Percentiles rank a stretch among this genome's conserved stretches.
These are phyloP conservation scores for Dicyrtomina minuta DNA, from an alignment of 2,888 invertebrate species.

Conservation along the genomic window DNA sequence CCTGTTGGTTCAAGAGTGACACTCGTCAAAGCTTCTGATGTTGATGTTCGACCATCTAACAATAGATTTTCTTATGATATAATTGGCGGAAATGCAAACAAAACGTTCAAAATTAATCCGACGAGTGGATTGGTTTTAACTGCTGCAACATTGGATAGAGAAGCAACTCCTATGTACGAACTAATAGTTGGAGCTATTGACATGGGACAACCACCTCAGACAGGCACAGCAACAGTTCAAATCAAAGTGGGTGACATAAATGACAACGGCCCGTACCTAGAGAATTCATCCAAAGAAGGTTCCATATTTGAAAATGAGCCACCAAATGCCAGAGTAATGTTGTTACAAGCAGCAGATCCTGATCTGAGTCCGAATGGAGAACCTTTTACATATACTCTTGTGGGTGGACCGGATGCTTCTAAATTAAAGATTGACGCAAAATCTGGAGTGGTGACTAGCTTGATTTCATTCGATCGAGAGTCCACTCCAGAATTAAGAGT, in stretches of 20 bases:
- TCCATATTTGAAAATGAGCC: constrained; percentile 89
- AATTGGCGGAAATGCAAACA: constrained; percentile 77
- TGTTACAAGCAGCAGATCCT: constrained; percentile 87
- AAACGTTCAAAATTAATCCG: constrained; percentile 84
- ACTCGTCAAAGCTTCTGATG: constrained; percentile 82
- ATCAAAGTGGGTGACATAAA: constrained; percentile 83
- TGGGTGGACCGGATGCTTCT: constrained; percentile 83
- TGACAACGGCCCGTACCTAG: constrained; percentile 91
- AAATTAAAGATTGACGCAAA: constrained; percentile 86
- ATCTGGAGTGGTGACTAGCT: constrained; percentile 87
- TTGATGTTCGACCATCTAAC: constrained; percentile 85
- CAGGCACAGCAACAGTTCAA: constrained; percentile 77
- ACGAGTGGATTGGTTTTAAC: constrained; percentile 77
- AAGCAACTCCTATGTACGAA: constrained; percentile 72
- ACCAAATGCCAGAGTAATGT: constrained; percentile 79
- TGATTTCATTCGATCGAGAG: constrained; percentile 87
- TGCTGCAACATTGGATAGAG: constrained; percentile 74
- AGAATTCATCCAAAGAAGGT: constrained; percentile 80
- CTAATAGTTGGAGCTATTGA: constrained; percentile 84
- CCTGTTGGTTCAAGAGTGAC: constrained; percentile 71
- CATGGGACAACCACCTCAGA: constrained; percentile 84
- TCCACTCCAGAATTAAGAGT: constrained; percentile 79
- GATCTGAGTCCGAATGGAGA: constrained; percentile 87
- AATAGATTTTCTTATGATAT: constrained; percentile 90
- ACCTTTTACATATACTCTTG: constrained; percentile 83